Evolutionary conservation across 2,888 invertebrate species (phyloP).

Genomic region (Brachyptera risi): DNA sequence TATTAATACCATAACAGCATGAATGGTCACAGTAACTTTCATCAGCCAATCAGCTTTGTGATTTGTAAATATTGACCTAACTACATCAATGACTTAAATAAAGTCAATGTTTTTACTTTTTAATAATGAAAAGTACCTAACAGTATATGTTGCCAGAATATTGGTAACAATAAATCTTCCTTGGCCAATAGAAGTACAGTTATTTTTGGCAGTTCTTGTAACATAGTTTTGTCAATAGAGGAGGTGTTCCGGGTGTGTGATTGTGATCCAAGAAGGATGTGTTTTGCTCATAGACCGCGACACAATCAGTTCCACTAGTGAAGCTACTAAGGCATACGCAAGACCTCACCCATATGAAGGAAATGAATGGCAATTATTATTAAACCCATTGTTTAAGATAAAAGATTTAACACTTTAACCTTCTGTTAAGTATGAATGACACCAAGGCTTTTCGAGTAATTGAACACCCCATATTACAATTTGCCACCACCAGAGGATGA

Average conservation of each 20-base stretch:
- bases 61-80: no score
- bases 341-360: not conserved
- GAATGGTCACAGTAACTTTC: no score
- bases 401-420: slow-evolving; percentile 1
- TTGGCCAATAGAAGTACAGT: not conserved
- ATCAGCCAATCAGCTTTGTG: no score
- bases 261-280: not conserved
- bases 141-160: not conserved
- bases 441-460: not conserved
- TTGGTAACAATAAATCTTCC: no score
- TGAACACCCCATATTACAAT: no score
- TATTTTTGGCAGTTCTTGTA: not conserved
- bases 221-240: not conserved
- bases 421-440: not conserved
- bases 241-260: not conserved
- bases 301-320: not conserved
- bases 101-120: no score
- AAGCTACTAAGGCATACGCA: not conserved
- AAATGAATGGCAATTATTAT: not conserved
- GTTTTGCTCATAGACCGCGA: not conserved
- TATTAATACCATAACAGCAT: no score
- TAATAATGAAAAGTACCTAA: no score
- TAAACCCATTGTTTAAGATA: not conserved
- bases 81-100: no score
- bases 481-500: not conserved